These are phyloP conservation scores for Sinonovacula constricta DNA, from an alignment of 1,140 invertebrate genomes.

Conservation along the genomic window DNA sequence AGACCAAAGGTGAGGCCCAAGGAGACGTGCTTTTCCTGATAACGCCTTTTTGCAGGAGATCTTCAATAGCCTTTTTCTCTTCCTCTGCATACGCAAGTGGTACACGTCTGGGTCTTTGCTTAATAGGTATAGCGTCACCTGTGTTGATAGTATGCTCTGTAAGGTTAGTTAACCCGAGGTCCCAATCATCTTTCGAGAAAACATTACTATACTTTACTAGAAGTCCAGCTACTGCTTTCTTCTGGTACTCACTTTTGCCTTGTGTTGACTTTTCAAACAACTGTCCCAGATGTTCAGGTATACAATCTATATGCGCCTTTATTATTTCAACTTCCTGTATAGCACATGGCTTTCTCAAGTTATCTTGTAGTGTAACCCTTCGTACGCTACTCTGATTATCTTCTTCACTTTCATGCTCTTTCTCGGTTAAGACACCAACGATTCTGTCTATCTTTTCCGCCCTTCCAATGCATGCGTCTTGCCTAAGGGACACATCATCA, in stretches of 20 bases:
- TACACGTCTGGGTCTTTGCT: constrained; percentile 11
- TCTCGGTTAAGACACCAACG: background rate
- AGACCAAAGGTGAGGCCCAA: no score
- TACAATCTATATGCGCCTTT: no score
- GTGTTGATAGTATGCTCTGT: constrained; percentile 45
- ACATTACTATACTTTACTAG: constrained; percentile 31
- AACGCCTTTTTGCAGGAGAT: no score
- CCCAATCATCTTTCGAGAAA: constrained; percentile 45
- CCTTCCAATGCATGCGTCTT: background rate
- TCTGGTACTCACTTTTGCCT: background rate
- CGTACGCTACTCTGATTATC: background rate
- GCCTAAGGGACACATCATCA: no score
- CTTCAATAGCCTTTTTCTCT: no score
- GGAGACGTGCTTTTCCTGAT: no score
- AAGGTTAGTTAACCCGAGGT: constrained; percentile 39
- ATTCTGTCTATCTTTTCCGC: constrained; percentile 14
- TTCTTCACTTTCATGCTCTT: constrained; percentile 1
- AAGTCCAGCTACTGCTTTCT: background rate
- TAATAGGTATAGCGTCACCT: constrained; percentile 22
- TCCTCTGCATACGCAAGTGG: constrained; percentile 27
- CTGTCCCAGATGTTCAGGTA: constrained; percentile 35
- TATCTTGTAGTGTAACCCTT: no score
- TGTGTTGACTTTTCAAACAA: constrained; percentile 12
- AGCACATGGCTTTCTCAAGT: no score
- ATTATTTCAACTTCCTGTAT: no score